Evolutionary conservation across 2,888 invertebrate species (phyloP).

Genomic region (Cacoxenus indagator): DNA sequence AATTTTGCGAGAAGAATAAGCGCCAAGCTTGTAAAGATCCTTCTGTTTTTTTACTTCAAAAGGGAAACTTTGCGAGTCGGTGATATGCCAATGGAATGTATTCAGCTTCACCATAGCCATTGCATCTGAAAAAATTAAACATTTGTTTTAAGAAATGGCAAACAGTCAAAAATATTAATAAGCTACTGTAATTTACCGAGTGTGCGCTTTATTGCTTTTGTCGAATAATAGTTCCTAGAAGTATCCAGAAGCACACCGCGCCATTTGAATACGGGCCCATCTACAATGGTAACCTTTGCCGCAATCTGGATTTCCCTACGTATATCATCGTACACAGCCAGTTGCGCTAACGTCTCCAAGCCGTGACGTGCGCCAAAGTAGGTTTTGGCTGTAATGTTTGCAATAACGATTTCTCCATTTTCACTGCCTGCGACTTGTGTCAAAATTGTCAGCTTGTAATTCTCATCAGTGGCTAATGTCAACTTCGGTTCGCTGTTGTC

Average conservation of each 20-base stretch:
- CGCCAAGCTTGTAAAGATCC: conserved; percentile 81
- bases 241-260: conserved; percentile 93
- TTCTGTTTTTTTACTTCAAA: conserved; percentile 83
- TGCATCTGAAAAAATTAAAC: conserved; percentile 74
- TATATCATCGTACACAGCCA: conserved; percentile 70
- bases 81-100: conserved; percentile 95
- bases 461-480: conserved; percentile 74
- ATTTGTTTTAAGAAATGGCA: not conserved
- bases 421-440: conserved; percentile 63
- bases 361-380: conserved; percentile 78
- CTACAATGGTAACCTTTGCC: conserved; percentile 76
- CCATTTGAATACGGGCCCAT: conserved; percentile 88
- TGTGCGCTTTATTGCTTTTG: conserved; percentile 80
- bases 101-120: conserved; percentile 94
- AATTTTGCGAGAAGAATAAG: conserved; percentile 81
- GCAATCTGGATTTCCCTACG: conserved; percentile 74
- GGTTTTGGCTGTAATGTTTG: conserved; percentile 72
- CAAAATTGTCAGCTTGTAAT: conserved; percentile 67
- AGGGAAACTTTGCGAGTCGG: conserved; percentile 95
- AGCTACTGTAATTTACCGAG: conserved; percentile 72
- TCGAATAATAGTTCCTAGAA: conserved; percentile 85
- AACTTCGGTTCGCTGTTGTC: conserved; percentile 55
- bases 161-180: not conserved
- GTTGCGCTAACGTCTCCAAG: conserved; percentile 73
- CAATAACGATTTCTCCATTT: conserved; percentile 64